Evolutionary conservation across 64 coral and sea anemone genomes (phyloP), one percentile per base, ranked within the genome.

Genomic region (Porites australiensis): DNA sequence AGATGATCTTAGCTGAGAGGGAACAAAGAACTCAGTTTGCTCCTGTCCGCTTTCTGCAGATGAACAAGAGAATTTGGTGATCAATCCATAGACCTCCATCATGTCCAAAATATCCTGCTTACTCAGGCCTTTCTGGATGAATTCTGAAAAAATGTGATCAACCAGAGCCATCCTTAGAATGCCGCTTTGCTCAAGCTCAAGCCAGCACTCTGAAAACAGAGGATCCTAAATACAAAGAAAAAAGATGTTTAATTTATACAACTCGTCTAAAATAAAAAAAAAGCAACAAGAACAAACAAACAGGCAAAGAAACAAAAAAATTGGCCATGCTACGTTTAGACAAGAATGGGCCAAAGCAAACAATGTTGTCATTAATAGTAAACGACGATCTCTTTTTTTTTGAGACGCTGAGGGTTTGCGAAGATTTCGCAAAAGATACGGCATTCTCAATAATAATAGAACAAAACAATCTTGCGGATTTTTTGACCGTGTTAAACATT

Each of bases 61-160:
- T 19, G 58, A 9, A 2, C 50, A 11, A 21, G 58, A 77, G 79
- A 93, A 81, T 58, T 84, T 79, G 16, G 92, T 86, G 20, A 94
- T 94, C 19, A 94, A 87, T 23, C 92, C 92, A 89, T 94, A 93
- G 6, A 79, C 8, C 64, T 93, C 92, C 92, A 93, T 93, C 92
- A 93, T 93, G 43, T 87, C 66, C n/a, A 93, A 44, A 68, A 93
- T 80, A 43, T 93, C 92, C 68, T 93, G 23, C 65, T 86, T 87
- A 3, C 57, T 52, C 15, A 79, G 85, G 60, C 92, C 85, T 47
- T 88, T 77, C 44, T 62, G 64, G 16, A 93, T 64, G 3, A 75
- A 44, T 7, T 82, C 92, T 12, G 82, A 57, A 45, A 93, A 88
- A 20, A 93, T 86, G 18, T 93, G 92, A 67, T 88, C 92, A 15